A percentile compares a stretch with the other conserved stretches of the same genome.
phyloP scores from a whole-genome alignment of 2,797 vertebrate species.

The Pithecia hirsuta region DNA sequence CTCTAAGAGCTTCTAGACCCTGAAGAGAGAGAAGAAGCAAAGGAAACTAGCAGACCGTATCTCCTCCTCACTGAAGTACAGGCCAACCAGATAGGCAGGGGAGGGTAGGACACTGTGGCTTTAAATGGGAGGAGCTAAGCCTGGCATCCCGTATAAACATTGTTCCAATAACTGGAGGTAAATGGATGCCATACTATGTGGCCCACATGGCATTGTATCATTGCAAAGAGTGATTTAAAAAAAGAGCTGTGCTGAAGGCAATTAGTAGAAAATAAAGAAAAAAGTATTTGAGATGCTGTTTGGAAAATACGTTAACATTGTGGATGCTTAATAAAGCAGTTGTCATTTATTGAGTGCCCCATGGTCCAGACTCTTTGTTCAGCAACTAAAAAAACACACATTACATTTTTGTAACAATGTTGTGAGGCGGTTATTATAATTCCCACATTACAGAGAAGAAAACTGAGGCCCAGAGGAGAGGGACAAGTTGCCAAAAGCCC shows the following conservation, averaged over 20 bases:
- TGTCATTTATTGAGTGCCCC: not conserved
- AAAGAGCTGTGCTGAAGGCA: not conserved
- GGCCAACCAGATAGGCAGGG: too few relatives aligned
- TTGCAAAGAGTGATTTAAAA: not conserved
- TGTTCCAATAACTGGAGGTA: not conserved
- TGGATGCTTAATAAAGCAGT: not conserved
- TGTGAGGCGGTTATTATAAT: not conserved
- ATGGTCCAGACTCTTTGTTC: not conserved
- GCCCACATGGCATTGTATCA: accelerated
- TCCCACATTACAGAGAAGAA: not conserved
- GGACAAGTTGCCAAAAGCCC: not conserved
- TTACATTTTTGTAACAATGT: not conserved
- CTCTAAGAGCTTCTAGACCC: not conserved
- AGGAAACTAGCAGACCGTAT: not conserved
- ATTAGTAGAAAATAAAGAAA: not conserved
- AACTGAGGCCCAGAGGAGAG: not conserved
- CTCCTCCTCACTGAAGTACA: not conserved
- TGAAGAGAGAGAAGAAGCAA: not conserved
- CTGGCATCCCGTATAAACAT: accelerated
- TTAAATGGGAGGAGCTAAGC: not conserved
- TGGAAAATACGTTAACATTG: not conserved
- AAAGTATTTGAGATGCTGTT: not conserved
- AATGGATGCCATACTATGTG: not conserved
- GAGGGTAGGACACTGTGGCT: not conserved
- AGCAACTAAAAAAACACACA: not conserved